Base-by-base conservation (phyloP, 2,888 invertebrate species). In the Idaea straminata region DNA sequence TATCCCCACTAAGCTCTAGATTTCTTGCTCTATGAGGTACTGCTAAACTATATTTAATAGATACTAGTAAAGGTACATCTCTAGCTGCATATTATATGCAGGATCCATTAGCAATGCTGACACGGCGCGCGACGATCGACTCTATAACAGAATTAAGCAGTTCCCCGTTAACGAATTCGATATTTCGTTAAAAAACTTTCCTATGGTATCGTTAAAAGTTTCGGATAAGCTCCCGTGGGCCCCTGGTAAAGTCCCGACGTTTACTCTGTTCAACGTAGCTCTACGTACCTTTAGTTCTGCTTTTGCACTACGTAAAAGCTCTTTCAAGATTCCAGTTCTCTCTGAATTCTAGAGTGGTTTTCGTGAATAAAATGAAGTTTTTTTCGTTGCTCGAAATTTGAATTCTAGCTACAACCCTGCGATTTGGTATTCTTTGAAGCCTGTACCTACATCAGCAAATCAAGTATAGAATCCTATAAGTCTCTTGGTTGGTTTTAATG, bases 121-220 rank as follows among this genome's bases (percentile, higher is more conserved):
- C 72, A 65, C 67, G 66, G 67, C 59, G 64, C 67, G 60, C 72
- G 74, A 72, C 71, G 69, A 74, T 72, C 71, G 74, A 72, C 61
- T 66, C 68, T 63, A 69, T 74, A 74, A 74, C 72, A 61, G 66
- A 64, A 60, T 69, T 69, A 69, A 64, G 64, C 67, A 58, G 67
- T 69, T 67, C 25, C 81, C 83, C 83, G 88, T 85, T 88, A 86
- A 80, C 85, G 76, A 87, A 90, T 91, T 91, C 83, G 82, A 87
- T 90, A 92, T 91, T 90, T 87, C 88, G 88, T 91, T 91, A 90
- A 91, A 91, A 91, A 92, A 91, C 89, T 92, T 89, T 77, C 80
- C 78, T 73, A 74, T 77, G 85, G 84, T 90, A 89, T 91, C 89
- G 91, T 91, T 89, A 90, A 91, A 92, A 92, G 90, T 91, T 92